Evolutionary conservation across 2,113 vertebrate species (phyloP).

Genomic region (Leuciscus idus): DNA sequence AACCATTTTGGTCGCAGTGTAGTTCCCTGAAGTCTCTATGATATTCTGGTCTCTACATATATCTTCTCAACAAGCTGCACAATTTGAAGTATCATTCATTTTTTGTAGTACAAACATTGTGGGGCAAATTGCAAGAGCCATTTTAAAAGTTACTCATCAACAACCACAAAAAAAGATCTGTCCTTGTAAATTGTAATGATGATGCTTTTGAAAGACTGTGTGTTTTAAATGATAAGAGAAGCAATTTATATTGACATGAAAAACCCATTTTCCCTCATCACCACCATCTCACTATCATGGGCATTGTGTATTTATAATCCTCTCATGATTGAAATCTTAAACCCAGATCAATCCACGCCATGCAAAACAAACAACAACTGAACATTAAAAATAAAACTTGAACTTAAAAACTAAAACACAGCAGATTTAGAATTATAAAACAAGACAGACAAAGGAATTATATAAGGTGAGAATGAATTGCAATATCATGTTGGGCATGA

Average conservation of each 20-base stretch:
- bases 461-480: conserved; percentile 9
- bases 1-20: too few relatives aligned
- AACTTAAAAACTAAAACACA: conserved; percentile 11
- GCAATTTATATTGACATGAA: conserved; percentile 42
- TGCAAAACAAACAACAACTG: conserved; percentile 21
- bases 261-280: conserved; percentile 29
- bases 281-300: conserved; percentile 26
- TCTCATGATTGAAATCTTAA: conserved; percentile 40
- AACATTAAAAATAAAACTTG: conserved; percentile 36
- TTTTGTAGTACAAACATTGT: background rate
- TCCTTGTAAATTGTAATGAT: conserved; percentile 9
- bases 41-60: background rate
- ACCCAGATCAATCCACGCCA: conserved; percentile 28
- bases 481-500: background rate
- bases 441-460: background rate
- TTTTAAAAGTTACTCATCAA: background rate
- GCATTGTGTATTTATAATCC: conserved; percentile 26
- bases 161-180: background rate
- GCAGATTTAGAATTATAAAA: background rate
- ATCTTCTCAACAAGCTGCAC: background rate
- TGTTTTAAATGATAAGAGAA: background rate
- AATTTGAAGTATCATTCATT: background rate
- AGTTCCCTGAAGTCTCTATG: background rate
- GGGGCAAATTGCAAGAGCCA: background rate
- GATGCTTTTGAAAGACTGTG: conserved; percentile 27